phyloP scores from a whole-genome alignment of 2,797 vertebrate genomes.

The Lepidocolaptes lacrymiger region DNA sequence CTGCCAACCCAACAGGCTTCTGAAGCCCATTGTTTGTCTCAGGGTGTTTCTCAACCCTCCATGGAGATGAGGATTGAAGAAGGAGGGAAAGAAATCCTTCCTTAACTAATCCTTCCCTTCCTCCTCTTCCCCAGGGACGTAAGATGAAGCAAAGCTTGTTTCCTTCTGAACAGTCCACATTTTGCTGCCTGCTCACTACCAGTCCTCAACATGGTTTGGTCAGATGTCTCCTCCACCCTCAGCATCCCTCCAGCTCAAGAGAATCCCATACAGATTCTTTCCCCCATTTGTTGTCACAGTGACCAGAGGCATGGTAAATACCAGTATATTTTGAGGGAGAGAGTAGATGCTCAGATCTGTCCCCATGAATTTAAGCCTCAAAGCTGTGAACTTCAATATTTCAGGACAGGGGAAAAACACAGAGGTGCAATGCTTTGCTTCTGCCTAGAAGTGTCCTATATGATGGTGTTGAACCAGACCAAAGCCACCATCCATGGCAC shows the following conservation, averaged over 20 bases:
- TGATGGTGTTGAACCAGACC: fast-evolving
- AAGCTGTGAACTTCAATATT: background rate
- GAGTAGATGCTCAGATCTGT: background rate
- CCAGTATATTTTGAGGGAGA: fast-evolving
- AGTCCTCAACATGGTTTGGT: background rate
- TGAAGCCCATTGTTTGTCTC: background rate
- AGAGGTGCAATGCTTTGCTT: background rate
- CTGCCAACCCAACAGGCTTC: background rate
- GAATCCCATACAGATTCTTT: background rate
- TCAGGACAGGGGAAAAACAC: background rate
- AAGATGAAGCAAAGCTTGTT: background rate
- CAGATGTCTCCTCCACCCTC: background rate
- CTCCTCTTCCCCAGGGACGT: background rate
- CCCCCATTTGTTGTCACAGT: background rate
- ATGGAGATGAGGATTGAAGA: background rate
- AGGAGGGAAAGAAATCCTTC: background rate
- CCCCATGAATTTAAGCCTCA: background rate
- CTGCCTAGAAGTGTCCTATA: background rate
- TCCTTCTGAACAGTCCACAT: fast-evolving
- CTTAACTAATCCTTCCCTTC: background rate
- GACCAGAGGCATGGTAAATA: background rate
- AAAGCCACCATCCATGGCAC: fast-evolving
- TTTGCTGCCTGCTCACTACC: background rate
- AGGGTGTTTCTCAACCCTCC: background rate
- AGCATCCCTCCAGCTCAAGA: background rate